These are phyloP conservation scores for Phrynocephalus forsythii DNA, from an alignment of 2,797 vertebrate genomes.

Conservation along the genomic window DNA sequence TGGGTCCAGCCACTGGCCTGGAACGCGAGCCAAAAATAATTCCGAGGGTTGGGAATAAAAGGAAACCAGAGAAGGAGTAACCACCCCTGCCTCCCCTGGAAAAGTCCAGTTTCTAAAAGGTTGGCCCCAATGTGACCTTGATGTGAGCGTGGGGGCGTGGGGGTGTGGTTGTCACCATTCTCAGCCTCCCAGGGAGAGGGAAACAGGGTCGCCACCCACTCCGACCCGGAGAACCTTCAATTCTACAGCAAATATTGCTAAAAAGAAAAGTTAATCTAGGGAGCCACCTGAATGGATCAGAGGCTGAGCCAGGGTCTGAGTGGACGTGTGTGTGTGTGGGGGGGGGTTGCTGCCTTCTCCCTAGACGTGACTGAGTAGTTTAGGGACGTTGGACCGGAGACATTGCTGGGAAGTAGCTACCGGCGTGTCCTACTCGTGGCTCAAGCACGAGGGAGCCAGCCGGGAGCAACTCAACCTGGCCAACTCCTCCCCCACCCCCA, in stretches of 20 bases:
- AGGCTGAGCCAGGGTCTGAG: neutral
- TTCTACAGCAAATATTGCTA: constrained; percentile 40
- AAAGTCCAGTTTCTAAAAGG: neutral
- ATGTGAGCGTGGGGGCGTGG: neutral
- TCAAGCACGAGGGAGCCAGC: neutral
- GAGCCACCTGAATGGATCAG: constrained; percentile 7
- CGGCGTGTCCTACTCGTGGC: too few species aligned
- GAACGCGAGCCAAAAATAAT: neutral
- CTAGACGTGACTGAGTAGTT: constrained; percentile 25
- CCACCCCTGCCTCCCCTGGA: neutral
- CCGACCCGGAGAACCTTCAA: neutral
- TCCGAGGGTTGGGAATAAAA: neutral
- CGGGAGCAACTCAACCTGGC: neutral
- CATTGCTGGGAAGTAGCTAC: constrained; percentile 20
- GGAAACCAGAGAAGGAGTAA: neutral
- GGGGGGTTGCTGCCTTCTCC: neutral
- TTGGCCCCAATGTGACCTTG: neutral
- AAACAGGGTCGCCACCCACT: neutral
- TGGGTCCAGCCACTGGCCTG: neutral
- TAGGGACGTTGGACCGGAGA: constrained; percentile 32
- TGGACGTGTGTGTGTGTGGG: too few species aligned
- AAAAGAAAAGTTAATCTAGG: constrained; percentile 7
- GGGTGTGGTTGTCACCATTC: neutral
- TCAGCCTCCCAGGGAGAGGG: neutral
- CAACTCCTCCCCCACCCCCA: neutral